Evolutionary conservation across 2,797 vertebrate species (phyloP).

Genomic region (Premnoplex brunnescens): DNA sequence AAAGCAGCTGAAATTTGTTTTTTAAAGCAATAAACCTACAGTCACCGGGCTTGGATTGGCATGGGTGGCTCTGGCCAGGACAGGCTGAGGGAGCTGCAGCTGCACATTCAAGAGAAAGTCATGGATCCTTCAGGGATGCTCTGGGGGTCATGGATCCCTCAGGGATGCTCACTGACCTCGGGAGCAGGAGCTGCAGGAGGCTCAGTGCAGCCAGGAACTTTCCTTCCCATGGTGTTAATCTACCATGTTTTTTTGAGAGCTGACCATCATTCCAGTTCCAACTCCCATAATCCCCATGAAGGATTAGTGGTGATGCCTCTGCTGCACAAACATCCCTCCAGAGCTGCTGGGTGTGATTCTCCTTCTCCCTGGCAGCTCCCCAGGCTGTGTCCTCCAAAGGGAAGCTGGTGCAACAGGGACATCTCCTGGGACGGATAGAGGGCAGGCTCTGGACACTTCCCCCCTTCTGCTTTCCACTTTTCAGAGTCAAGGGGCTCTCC

Average conservation of each 20-base stretch:
- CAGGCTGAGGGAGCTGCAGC: not conserved
- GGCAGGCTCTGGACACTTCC: not conserved
- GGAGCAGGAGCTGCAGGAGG: not conserved
- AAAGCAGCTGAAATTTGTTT: not conserved
- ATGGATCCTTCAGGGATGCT: no score
- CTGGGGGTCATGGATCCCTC: not conserved
- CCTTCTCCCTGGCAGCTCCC: not conserved
- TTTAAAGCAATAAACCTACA: not conserved
- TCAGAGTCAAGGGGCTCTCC: not conserved
- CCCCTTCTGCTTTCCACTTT: not conserved
- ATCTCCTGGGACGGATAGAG: not conserved
- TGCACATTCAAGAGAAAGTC: not conserved
- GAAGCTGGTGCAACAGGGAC: not conserved
- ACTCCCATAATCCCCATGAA: not conserved
- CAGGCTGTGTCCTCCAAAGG: not conserved
- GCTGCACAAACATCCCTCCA: not conserved
- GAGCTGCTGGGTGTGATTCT: not conserved
- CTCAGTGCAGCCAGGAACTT: not conserved
- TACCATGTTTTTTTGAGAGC: not conserved
- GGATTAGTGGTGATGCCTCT: not conserved
- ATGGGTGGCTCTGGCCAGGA: not conserved
- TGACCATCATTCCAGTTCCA: not conserved
- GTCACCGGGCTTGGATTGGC: not conserved
- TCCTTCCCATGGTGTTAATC: not conserved
- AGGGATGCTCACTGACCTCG: fast-evolving